Evolutionary conservation across 2,113 vertebrate genomes (phyloP).

Genomic region (Myiopsitta monachus): DNA sequence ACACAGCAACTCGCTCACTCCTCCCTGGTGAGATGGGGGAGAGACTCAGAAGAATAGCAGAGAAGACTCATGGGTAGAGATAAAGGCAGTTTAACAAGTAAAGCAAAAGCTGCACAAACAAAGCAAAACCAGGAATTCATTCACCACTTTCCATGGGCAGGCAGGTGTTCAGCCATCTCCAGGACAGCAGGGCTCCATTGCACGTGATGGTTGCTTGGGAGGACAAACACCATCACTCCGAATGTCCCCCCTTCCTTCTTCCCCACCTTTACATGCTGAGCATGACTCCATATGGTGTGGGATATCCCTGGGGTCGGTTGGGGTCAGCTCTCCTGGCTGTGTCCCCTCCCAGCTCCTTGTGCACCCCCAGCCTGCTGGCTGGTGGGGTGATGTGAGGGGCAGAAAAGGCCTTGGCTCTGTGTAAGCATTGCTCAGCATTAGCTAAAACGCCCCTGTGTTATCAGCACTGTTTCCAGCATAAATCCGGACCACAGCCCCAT

Average conservation of each 20-base stretch:
- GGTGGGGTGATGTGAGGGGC: background rate
- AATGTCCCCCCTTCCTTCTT: background rate
- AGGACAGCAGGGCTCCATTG: too few relatives aligned
- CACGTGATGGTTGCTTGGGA: too few relatives aligned
- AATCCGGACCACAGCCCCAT: background rate
- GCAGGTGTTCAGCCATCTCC: background rate
- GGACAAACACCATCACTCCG: background rate
- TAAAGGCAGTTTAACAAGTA: background rate
- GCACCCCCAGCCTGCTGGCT: background rate
- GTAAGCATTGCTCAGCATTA: background rate
- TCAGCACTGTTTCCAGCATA: background rate
- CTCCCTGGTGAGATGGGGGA: background rate
- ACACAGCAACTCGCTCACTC: background rate
- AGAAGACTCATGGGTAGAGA: background rate
- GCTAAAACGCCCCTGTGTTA: background rate
- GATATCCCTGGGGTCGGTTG: background rate
- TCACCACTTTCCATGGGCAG: background rate
- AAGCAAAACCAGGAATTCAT: background rate
- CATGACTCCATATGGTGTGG: background rate
- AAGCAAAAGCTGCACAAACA: background rate
- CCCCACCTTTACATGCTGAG: background rate
- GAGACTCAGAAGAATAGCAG: background rate
- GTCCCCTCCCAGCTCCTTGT: background rate
- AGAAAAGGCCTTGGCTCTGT: background rate
- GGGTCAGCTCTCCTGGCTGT: background rate